Evolutionary conservation across 2,797 vertebrate species (phyloP).

Genomic region (Geotria australis): DNA sequence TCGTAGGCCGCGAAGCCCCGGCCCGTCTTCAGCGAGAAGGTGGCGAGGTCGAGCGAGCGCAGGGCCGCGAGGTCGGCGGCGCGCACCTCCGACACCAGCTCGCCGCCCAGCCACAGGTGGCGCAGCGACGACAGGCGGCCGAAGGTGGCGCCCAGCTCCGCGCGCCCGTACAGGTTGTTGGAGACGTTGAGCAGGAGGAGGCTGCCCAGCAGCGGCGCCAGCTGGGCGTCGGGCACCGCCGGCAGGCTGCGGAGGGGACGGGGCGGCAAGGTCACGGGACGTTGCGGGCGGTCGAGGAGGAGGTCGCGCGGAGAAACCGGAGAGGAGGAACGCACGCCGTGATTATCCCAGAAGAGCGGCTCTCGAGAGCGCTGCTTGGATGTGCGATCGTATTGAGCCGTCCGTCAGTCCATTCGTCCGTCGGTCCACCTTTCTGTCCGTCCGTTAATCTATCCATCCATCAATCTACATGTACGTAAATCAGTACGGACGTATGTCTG

Average conservation of each 20-base stretch:
- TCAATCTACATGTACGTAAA: too few species aligned
- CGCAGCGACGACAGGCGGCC: slow-evolving; percentile 10
- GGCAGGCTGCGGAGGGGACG: slow-evolving; percentile 8
- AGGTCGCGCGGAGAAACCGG: too few species aligned
- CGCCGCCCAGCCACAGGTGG: slow-evolving; percentile 25
- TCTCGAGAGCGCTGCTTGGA: too few species aligned
- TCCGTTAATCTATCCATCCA: too few species aligned
- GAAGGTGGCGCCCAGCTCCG: slow-evolving; percentile 12
- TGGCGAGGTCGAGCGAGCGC: slow-evolving; percentile 11
- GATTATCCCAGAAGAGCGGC: too few species aligned
- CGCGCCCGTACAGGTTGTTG: slow-evolving; percentile 27
- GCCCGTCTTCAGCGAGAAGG: slow-evolving; percentile 28
- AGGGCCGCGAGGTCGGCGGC: slow-evolving; percentile 16
- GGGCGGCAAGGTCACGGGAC: too few species aligned
- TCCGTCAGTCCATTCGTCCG: too few species aligned
- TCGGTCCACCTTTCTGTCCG: too few species aligned
- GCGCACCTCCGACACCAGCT: slow-evolving; percentile 14
- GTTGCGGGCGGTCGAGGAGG: too few species aligned
- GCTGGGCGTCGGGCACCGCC: slow-evolving; percentile 15
- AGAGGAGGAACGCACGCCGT: too few species aligned
- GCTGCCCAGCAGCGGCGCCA: slow-evolving; percentile 12
- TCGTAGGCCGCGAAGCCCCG: slow-evolving; percentile 21
- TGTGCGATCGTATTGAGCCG: too few species aligned
- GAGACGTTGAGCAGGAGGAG: slow-evolving; percentile 19
- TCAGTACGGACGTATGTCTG: too few species aligned